Percentiles rank a stretch among this genome's conserved stretches.
phyloP scores from a whole-genome alignment of 2,797 vertebrate genomes.

The Xenentodon cancila region DNA sequence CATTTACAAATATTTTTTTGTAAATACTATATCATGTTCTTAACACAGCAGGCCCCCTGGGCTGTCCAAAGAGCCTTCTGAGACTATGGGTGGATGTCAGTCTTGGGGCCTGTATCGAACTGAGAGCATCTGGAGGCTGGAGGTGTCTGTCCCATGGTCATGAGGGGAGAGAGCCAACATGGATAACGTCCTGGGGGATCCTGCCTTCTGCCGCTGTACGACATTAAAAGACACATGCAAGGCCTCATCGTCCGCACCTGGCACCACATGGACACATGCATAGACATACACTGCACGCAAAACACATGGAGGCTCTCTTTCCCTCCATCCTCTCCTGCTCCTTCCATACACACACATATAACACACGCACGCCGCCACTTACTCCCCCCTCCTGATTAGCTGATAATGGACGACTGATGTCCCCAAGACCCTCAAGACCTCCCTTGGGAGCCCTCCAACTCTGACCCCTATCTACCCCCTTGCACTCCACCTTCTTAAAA shows the following conservation, averaged over 20 bases:
- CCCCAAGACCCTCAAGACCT: constrained; percentile 77
- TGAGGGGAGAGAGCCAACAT: constrained; percentile 33
- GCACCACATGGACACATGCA: constrained; percentile 23
- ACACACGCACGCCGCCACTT: constrained; percentile 40
- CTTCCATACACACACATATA: constrained; percentile 21
- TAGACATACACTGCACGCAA: constrained; percentile 29
- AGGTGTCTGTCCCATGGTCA: constrained; percentile 55
- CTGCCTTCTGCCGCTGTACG: constrained; percentile 73
- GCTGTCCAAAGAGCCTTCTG: constrained; percentile 76
- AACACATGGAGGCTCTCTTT: constrained; percentile 49
- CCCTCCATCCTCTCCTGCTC: constrained; percentile 36
- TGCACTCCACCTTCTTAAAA: constrained; percentile 84
- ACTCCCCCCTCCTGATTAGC: constrained; percentile 75
- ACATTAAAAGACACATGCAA: constrained; percentile 50
- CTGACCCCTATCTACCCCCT: constrained; percentile 81
- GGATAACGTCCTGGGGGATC: constrained; percentile 63
- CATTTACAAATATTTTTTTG: constrained; percentile 89
- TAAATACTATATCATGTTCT: constrained; percentile 84
- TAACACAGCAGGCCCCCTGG: constrained; percentile 83
- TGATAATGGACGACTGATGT: constrained; percentile 84
- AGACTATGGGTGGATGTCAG: constrained; percentile 73
- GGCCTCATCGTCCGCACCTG: constrained; percentile 14
- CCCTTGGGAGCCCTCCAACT: constrained; percentile 81
- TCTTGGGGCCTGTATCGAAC: constrained; percentile 74
- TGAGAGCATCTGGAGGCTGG: constrained; percentile 77